Evolutionary conservation across 2,888 invertebrate genomes (phyloP), one percentile per base, ranked within the genome.

Genomic region (Microctonus aethiopoides): DNA sequence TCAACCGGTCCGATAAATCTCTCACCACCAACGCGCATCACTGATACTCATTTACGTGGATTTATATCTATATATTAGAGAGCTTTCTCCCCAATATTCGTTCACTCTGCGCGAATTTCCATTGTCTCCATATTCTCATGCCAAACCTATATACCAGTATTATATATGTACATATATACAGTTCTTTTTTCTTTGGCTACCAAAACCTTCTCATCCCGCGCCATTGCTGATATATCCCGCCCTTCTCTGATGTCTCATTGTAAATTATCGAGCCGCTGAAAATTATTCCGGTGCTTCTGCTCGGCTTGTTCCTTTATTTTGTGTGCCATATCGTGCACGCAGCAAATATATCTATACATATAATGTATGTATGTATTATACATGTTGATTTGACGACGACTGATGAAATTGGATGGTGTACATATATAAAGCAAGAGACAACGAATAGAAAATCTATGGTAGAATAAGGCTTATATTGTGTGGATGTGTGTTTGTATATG

Each of bases 251-350:
- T 68, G 69, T 74, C 68, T 72, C 74, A 79, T 79, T 77, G 78
- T 78, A 79, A 78, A 77, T 79, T 80, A 78, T 76, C 78, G 75
- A 72, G 75, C 76, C 74, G 71, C 77, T 77, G 77, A 75, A 78
- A 79, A 79, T 80, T 77, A 80, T 80, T 80, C 76, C 75, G 77
- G 68, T 75, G 77, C 75, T 77, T 74, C 78, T 63, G 63, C 68
- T 68, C 69, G 51, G 20, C 74, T 69, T 63, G 57, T 71, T 74
- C 72, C 74, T 76, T 74, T 75, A 73, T 74, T 75, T 72, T 41
- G 71, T 51, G 69, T 70, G 57, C 56, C 74, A 68, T 72, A 74
- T 54, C 39, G 29, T 24, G 32, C n/a, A 16, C 32, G 6, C 9
- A 32, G 5, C 13, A 11, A 39, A 26, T 24, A 41, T 41, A 11